Evolutionary conservation across 2,888 invertebrate genomes (phyloP), one percentile per base, ranked within the genome.

Genomic region (Cistogaster globosa): DNA sequence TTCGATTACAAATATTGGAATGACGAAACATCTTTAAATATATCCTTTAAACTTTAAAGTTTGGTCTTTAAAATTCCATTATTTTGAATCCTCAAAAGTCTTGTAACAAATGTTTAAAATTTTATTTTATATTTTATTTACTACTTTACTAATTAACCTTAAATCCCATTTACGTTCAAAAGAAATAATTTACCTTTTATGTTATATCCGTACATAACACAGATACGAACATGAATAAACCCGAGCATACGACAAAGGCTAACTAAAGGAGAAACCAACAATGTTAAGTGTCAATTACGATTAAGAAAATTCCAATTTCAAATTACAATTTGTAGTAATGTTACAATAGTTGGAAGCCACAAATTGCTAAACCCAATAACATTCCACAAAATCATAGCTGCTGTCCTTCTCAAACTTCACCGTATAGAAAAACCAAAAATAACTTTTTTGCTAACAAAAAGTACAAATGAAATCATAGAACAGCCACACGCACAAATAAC

Each of bases 201-300:
- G 57, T 74, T 63, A 51, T 2, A 36, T 65, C 53, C 20, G 12
- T 36, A 57, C 55, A 53, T 57, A 32, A 12, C 4, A 51, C 14
- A 75, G 32, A 12, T 60, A 18, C n/a, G 0, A 20, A 45, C 51
- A 26, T 32, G 14, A 45, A 38, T 53, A 48, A 4, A 65, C 20
- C 26, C 45, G 62, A 48, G n/a, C 18, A 22, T 55, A 65, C 42
- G 36, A 42, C 63, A 71, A 58, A 63, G 57, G 48, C 76, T 65
- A 62, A 38, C 20, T 62, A 36, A 32, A 82, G 38, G 26, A 76
- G 79, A 84, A 84, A 67, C 77, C 81, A 85, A 79, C 77, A 83
- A 83, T 85, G 86, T 86, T 85, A 85, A 86, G 85, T 83, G 86
- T 85, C 86, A 86, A 86, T 86, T 86, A 86, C 86, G 86, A 86